These are phyloP conservation scores for Isurus oxyrinchus DNA, from an alignment of 2,113 vertebrate species.

Conservation along the genomic window DNA sequence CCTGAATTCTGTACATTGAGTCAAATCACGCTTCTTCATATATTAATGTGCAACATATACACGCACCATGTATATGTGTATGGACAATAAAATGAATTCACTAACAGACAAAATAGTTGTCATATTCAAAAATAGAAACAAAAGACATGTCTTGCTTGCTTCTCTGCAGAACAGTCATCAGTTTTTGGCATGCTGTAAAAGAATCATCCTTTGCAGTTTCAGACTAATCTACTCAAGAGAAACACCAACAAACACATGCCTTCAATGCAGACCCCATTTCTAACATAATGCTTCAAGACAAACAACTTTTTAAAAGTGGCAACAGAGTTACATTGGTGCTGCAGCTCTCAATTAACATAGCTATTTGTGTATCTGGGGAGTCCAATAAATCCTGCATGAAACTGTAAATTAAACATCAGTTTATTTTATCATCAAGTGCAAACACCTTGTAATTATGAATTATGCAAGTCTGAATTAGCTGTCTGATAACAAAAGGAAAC, in stretches of 20 bases:
- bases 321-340: background rate
- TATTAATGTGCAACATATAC: background rate
- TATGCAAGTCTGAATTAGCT: constrained; percentile 55
- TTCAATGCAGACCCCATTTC: background rate
- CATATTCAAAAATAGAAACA: background rate
- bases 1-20: background rate
- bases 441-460: constrained; percentile 63
- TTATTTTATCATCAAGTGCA: constrained; percentile 51
- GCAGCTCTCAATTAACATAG: background rate
- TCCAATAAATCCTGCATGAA: background rate
- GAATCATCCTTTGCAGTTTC: background rate
- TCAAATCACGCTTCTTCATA: background rate
- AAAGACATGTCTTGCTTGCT: background rate
- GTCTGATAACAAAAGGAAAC: constrained; percentile 44
- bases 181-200: background rate
- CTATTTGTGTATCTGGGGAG: constrained; percentile 2
- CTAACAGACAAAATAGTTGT: background rate
- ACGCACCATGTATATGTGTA: no score
- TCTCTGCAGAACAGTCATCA: background rate
- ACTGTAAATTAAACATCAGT: constrained; percentile 50
- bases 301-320: background rate
- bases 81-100: background rate
- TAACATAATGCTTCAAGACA: background rate
- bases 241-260: constrained; percentile 9
- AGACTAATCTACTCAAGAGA: background rate